Conservation (phyloP, 1,140 invertebrate species). For the Thrips palmi region DNA sequence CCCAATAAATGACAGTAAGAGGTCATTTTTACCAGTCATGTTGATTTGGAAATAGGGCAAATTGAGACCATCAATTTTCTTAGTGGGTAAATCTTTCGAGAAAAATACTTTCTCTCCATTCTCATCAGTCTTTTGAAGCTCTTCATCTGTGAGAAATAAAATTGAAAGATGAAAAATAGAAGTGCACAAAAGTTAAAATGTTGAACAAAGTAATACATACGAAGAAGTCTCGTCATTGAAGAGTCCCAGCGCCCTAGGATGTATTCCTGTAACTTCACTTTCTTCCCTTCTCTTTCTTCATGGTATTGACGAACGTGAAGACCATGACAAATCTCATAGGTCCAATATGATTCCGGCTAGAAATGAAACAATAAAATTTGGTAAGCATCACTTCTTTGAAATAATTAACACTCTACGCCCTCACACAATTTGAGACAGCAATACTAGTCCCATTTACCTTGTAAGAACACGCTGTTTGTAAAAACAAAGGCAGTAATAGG, state of each 20-base stretch:
- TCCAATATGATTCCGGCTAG: conserved; percentile 87
- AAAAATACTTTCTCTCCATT: conserved; percentile 17
- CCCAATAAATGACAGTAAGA: too few species aligned
- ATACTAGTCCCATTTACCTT: conserved; percentile 28
- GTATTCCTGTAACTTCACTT: conserved; percentile 62
- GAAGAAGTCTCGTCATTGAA: conserved; percentile 26
- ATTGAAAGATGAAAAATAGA: background rate
- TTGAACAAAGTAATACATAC: conserved; percentile 17
- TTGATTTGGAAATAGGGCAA: conserved; percentile 69
- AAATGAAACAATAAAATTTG: conserved; percentile 15
- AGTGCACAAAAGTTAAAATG: background rate
- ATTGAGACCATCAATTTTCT: conserved; percentile 69
- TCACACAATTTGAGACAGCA: background rate
- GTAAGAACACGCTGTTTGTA: conserved; percentile 57
- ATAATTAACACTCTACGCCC: background rate
- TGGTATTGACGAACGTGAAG: conserved; percentile 81
- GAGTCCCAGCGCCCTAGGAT: conserved; percentile 55
- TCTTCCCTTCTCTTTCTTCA: conserved; percentile 79
- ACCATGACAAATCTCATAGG: conserved; percentile 92
- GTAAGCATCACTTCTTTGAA: background rate
- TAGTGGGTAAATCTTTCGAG: conserved; percentile 35
- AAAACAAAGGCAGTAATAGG: conserved; percentile 55
- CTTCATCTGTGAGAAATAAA: conserved; percentile 13
- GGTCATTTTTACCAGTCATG: too few species aligned
- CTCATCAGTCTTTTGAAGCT: conserved; percentile 17